These are phyloP conservation scores for Cephonodes hylas DNA, from an alignment of 2,888 invertebrate genomes.

Conservation along the genomic window DNA sequence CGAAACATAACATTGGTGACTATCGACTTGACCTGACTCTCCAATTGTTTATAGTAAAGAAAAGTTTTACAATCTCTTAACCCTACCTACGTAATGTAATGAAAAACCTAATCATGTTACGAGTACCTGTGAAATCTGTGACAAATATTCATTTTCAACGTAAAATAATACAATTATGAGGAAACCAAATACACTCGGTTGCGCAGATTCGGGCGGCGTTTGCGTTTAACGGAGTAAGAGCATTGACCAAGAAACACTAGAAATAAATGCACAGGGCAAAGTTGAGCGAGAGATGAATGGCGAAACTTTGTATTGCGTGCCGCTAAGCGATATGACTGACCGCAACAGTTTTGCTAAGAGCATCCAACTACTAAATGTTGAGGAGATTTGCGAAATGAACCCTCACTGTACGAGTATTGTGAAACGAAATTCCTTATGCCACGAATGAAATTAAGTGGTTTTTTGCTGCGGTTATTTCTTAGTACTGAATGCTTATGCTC, in stretches of 20 bases:
- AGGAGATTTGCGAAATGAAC: neutral
- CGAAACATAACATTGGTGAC: too few relatives aligned
- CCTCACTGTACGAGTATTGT: neutral
- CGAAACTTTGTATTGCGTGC: constrained; percentile 6
- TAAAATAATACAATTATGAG: neutral
- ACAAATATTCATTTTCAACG: neutral
- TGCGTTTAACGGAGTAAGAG: neutral
- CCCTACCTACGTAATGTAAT: too few relatives aligned
- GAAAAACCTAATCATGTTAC: too few relatives aligned
- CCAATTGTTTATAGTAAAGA: too few relatives aligned
- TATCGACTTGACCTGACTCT: too few relatives aligned
- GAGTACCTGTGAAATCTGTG: neutral
- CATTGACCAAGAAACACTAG: constrained; percentile 6
- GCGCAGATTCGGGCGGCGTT: neutral
- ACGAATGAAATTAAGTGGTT: neutral
- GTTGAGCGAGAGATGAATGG: neutral
- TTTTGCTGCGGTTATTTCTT: neutral
- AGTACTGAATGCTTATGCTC: neutral
- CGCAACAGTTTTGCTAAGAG: constrained; percentile 1
- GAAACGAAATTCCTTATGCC: neutral
- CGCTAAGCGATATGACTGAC: constrained; percentile 2
- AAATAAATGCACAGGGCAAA: neutral
- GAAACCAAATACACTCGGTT: neutral
- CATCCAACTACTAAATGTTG: neutral
- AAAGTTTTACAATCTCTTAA: neutral